These are phyloP conservation scores for Tetrapedia diversipes DNA, from an alignment of 2,888 invertebrate species.

Conservation along the genomic window DNA sequence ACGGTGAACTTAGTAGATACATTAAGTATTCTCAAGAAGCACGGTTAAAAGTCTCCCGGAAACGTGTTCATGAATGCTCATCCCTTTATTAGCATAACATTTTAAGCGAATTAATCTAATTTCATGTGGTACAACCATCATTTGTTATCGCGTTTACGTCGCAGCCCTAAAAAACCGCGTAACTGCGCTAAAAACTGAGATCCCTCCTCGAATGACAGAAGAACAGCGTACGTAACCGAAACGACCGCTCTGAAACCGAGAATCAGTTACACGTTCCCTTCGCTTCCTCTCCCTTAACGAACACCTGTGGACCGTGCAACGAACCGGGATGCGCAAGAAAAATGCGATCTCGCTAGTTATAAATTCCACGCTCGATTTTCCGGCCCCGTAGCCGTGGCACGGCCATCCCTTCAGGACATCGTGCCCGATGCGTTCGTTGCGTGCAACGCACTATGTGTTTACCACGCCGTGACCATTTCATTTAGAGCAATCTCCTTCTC, in stretches of 20 bases:
- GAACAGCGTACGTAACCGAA: neutral
- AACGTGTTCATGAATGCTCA: too few relatives aligned
- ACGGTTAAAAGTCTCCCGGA: too few relatives aligned
- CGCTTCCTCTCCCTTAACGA: slow-evolving; percentile 18
- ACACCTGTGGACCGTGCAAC: slow-evolving; percentile 38
- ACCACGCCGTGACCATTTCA: slow-evolving; percentile 15
- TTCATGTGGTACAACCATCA: too few relatives aligned
- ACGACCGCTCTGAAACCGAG: slow-evolving; percentile 31
- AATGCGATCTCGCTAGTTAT: slow-evolving; percentile 36
- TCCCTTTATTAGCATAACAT: too few relatives aligned
- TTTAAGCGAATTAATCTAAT: too few relatives aligned
- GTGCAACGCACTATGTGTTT: slow-evolving; percentile 36
- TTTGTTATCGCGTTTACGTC: too few relatives aligned
- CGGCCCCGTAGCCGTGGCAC: slow-evolving; percentile 13
- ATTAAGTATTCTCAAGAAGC: too few relatives aligned
- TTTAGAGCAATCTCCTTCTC: slow-evolving; percentile 11
- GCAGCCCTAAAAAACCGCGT: too few relatives aligned
- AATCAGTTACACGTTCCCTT: slow-evolving; percentile 26
- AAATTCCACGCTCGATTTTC: slow-evolving; percentile 54
- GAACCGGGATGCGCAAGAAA: slow-evolving; percentile 1
- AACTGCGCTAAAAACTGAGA: neutral
- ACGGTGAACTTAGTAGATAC: too few relatives aligned
- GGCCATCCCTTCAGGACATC: slow-evolving; percentile 25
- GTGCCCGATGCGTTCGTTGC: slow-evolving; percentile 34
- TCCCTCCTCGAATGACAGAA: neutral